Base-by-base conservation (phyloP, 1,140 invertebrate genomes). In the Elysia chlorotica region DNA sequence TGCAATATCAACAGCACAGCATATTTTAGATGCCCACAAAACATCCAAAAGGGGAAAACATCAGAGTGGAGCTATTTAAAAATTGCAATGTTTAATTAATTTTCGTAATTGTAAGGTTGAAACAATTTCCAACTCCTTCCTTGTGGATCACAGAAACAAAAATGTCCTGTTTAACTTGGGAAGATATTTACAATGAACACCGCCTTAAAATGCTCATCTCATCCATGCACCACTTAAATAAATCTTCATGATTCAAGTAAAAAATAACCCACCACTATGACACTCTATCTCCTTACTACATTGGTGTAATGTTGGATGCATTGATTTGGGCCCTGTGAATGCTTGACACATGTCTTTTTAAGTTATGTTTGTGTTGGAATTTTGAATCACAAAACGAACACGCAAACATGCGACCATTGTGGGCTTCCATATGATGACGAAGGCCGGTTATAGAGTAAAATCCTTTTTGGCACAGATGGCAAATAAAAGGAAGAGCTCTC, bases 331-430 rank as follows among this genome's bases (percentile, higher is more conserved):
- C n/a, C n/a, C n/a, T n/a, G n/a, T 71, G 69, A 63, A 63, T 59
- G 31, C 57, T 38, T 33, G 61, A 56, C 33, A 62, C 19, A 33
- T 71, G 69, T 19, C 69, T 56, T 38, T 53, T 71, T 3, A 71
- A 30, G 59, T 62, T 48, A 28, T 63, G 57, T 36, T 71, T 71
- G 35, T 71, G 59, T n/a, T 71, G 57, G 63, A 71, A 71, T n/a
- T 30, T 41, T 23, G 57, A 25, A 62, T 48, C 69, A 63, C 69
- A 71, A 2, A 62, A 56, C 33, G 17, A 3, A 71, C 69, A 71
- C 6, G 19, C 23, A 71, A 62, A 63, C 53, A 62, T 56, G 1
- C 38, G 37, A 3, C 69, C 69, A 48, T 63, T 71, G 59, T 71
- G 69, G 28, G 69, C 57, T 28, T 62, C 57, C 37, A 71, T 2